Conservation (phyloP, 1,140 invertebrate genomes). For the Drosophila orena region DNA sequence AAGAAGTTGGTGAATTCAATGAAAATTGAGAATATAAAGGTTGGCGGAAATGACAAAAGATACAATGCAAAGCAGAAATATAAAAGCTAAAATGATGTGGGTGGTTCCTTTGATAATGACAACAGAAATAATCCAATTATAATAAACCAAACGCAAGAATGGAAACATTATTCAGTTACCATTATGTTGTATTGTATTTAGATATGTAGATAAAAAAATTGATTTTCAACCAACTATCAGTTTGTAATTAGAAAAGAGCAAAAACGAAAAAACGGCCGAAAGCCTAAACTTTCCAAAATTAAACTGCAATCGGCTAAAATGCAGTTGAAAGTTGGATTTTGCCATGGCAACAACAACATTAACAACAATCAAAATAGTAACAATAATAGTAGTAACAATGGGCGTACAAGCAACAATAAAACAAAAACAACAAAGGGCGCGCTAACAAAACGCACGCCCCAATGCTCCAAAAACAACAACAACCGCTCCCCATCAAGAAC, state of each 20-base stretch:
- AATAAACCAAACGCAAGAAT: neutral
- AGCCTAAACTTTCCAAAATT: constrained; percentile 43
- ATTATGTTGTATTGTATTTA: neutral
- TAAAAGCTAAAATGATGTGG: constrained; percentile 1
- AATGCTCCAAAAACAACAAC: constrained; percentile 60
- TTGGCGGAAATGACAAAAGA: neutral
- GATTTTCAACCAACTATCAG: neutral
- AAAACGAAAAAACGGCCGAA: constrained; percentile 19
- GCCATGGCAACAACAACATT: constrained; percentile 62
- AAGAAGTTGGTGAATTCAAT: constrained; percentile 12
- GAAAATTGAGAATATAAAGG: neutral
- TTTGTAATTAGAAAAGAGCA: constrained; percentile 33
- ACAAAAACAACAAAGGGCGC: constrained; percentile 59
- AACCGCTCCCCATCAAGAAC: constrained; percentile 32
- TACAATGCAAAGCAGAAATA: neutral
- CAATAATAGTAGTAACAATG: constrained; percentile 23
- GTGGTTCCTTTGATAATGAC: neutral
- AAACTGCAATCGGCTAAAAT: constrained; percentile 56
- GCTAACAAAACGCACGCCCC: constrained; percentile 77
- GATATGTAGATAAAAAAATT: neutral
- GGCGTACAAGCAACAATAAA: constrained; percentile 30
- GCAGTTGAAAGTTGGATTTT: constrained; percentile 59
- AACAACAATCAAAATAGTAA: constrained; percentile 35
- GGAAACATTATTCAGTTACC: neutral
- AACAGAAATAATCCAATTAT: constrained; percentile 1